These are phyloP conservation scores for Ginglymostoma cirratum DNA, from an alignment of 2,113 vertebrate species.

Conservation along the genomic window DNA sequence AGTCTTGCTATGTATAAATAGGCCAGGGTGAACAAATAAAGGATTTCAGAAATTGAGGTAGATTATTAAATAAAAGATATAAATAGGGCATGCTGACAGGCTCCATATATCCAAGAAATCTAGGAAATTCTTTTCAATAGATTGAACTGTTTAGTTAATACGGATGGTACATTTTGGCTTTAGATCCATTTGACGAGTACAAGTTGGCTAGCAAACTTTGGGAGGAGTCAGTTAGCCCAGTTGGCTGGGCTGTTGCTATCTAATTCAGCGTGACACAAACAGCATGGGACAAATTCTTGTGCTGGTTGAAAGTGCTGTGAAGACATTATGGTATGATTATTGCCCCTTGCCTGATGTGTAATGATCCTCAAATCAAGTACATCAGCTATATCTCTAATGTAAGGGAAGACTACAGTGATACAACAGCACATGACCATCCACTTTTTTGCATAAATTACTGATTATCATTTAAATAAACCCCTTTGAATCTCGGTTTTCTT, in stretches of 20 bases:
- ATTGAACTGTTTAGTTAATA: too few species aligned
- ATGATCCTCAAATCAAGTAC: too few species aligned
- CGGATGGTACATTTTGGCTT: neutral
- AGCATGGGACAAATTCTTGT: too few species aligned
- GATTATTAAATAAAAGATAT: neutral
- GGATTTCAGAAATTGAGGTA: constrained; percentile 20
- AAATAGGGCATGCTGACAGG: neutral
- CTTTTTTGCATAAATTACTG: neutral
- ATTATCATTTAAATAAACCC: neutral
- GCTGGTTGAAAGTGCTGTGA: too few species aligned
- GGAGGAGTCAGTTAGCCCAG: neutral
- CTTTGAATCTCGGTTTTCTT: neutral
- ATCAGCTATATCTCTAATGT: too few species aligned
- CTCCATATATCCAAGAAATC: neutral
- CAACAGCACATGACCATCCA: neutral
- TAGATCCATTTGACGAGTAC: neutral
- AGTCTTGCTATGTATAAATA: neutral
- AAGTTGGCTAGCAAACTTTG: neutral
- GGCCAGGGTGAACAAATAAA: neutral
- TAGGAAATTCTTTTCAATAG: neutral
- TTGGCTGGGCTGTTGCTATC: too few species aligned
- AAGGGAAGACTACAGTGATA: too few species aligned
- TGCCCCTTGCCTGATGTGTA: too few species aligned
- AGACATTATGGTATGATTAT: too few species aligned
- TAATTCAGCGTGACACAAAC: too few species aligned